phyloP scores from a whole-genome alignment of 2,797 vertebrate genomes.

The Atherinosoma microstoma region DNA sequence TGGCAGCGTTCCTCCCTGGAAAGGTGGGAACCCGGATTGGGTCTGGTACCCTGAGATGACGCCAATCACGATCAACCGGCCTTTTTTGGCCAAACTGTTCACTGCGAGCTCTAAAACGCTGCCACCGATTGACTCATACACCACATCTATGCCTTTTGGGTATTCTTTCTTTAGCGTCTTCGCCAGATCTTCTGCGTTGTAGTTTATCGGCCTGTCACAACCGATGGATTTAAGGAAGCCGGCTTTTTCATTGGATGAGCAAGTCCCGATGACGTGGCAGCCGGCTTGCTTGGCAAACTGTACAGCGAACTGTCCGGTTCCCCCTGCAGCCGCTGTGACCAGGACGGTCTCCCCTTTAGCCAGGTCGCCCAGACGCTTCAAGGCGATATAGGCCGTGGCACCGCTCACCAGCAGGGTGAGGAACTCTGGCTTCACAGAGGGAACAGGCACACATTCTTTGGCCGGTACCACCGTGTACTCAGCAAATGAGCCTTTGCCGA shows the following conservation, averaged over 20 bases:
- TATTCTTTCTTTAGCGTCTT: slow-evolving; percentile 85
- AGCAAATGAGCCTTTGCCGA: slow-evolving; percentile 87
- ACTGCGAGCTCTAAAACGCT: slow-evolving; percentile 88
- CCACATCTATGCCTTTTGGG: slow-evolving; percentile 88
- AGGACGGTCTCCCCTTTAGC: slow-evolving; percentile 88
- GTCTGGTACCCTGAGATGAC: slow-evolving; percentile 92
- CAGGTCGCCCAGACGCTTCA: slow-evolving; percentile 88
- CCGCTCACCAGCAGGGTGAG: slow-evolving; percentile 90
- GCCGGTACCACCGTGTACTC: slow-evolving; percentile 90
- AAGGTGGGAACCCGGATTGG: slow-evolving; percentile 82
- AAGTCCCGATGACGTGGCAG: slow-evolving; percentile 93
- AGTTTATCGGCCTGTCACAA: slow-evolving; percentile 91
- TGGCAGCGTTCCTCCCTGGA: slow-evolving; percentile 84
- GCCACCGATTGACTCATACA: slow-evolving; percentile 91
- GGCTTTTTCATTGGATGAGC: slow-evolving; percentile 89
- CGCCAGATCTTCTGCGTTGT: slow-evolving; percentile 85
- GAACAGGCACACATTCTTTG: slow-evolving; percentile 81
- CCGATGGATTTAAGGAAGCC: slow-evolving; percentile 91
- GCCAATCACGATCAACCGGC: slow-evolving; percentile 89
- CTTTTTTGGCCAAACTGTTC: slow-evolving; percentile 87
- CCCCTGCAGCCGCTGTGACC: slow-evolving; percentile 92
- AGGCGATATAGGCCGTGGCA: slow-evolving; percentile 89
- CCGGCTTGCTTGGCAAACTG: slow-evolving; percentile 91
- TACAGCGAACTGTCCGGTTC: slow-evolving; percentile 94
- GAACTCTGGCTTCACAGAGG: slow-evolving; percentile 86